A percentile compares a stretch with the other conserved stretches of the same genome.
Evolutionary conservation across 1,140 invertebrate species (phyloP).

Genomic region (Drosophila malerkotliana): DNA sequence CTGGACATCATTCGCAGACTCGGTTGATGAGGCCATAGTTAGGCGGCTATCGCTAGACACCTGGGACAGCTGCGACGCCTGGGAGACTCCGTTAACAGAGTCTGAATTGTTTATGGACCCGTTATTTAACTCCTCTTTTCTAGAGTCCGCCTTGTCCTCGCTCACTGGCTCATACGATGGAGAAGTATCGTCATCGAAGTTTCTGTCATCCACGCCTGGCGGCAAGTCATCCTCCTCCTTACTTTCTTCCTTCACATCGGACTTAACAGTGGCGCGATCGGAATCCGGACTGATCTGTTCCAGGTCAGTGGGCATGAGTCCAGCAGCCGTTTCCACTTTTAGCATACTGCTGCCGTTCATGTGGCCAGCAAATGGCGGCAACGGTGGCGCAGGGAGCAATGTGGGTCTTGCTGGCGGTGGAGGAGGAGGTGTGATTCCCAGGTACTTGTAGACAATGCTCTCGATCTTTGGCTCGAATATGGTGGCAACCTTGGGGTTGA

Average conservation of each 20-base stretch:
- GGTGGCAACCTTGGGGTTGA: slow-evolving; percentile 95
- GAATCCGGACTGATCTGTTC: slow-evolving; percentile 92
- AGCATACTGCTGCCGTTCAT: slow-evolving; percentile 71
- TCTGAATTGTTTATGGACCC: slow-evolving; percentile 74
- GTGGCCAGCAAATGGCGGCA: slow-evolving; percentile 79
- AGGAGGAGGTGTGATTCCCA: slow-evolving; percentile 90
- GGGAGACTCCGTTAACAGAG: slow-evolving; percentile 56
- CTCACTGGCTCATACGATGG: slow-evolving; percentile 87
- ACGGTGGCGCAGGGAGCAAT: slow-evolving; percentile 86
- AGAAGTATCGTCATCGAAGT: slow-evolving; percentile 85
- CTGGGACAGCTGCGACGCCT: slow-evolving; percentile 86
- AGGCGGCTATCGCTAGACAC: slow-evolving; percentile 86
- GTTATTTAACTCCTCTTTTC: slow-evolving; percentile 53
- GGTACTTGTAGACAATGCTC: slow-evolving; percentile 93
- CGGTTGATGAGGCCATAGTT: slow-evolving; percentile 76
- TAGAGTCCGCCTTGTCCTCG: slow-evolving; percentile 23
- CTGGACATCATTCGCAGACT: slow-evolving; percentile 31
- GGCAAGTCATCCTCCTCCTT: slow-evolving; percentile 65
- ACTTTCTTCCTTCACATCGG: slow-evolving; percentile 79
- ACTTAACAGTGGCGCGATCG: slow-evolving; percentile 86
- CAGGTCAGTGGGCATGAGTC: slow-evolving; percentile 89
- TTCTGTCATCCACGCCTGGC: slow-evolving; percentile 80
- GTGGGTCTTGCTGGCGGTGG: slow-evolving; percentile 84
- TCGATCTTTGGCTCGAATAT: slow-evolving; percentile 96
- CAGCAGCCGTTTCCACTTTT: slow-evolving; percentile 81